Evolutionary conservation across 2,888 invertebrate species (phyloP), one percentile per base, ranked within the genome.

Genomic region (Sisyra nigra): DNA sequence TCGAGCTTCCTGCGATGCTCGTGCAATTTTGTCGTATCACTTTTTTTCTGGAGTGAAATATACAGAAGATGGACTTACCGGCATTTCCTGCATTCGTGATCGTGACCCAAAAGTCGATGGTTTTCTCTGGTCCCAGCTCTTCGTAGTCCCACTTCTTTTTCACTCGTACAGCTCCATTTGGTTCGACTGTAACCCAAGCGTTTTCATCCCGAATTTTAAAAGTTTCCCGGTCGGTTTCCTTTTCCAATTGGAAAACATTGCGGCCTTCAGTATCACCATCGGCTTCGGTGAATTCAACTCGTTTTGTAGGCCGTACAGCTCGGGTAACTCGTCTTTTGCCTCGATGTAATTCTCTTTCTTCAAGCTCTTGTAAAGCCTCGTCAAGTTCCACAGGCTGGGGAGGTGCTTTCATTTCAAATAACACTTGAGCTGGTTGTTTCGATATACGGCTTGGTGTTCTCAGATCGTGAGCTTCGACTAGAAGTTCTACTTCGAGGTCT

Each of bases 111-210:
- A 92, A 92, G 64, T 92, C 91, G 56, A 92, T 91, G 10, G 88
- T 91, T 62, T 92, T 92, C 66, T 92, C 91, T 2, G 88, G 87
- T 18, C 91, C 91, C 39, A 92, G 65, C 58, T 91, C 91, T 59
- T 92, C 92, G 63, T 88, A 92, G 72, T 92, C 91, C 92, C 92
- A 92, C 76, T 89, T 89, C 76, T 89, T 87, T 66, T 88, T 89
- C 50, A 92, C 91, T 56, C 84, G 78, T 55, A 92, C 89, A 44
- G 87, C 84, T 53, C 92, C 92, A 65, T 86, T 88, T 37, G 84
- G 77, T 62, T 87, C 89, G 42, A 92, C 89, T 37, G 84, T 86
- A 44, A 92, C 89, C 91, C 92, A 92, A 50, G 84, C 82, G 68
- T 91, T 92, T 60, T 89, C 88, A 56, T 91, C 91, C 54, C 91